phyloP scores from a whole-genome alignment of 2,797 vertebrate species.

The Podargus strigoides region DNA sequence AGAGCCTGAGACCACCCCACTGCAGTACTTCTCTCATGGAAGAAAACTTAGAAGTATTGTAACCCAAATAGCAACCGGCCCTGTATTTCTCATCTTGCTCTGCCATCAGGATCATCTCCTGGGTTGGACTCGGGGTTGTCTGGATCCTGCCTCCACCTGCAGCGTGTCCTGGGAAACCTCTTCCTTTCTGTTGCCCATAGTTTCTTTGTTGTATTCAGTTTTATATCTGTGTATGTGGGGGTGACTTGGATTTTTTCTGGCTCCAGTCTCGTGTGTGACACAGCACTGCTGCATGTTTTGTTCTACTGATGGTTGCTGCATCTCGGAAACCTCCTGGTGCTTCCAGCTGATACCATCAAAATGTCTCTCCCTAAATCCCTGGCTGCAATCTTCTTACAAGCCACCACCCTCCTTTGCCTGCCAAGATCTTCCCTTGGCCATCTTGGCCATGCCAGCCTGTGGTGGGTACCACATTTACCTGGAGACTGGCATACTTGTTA shows the following conservation, averaged over 20 bases:
- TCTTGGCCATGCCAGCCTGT: background rate
- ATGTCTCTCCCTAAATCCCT: background rate
- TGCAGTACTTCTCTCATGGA: background rate
- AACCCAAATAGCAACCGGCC: background rate
- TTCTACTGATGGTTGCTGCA: background rate
- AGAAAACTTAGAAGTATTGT: background rate
- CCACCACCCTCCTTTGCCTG: background rate
- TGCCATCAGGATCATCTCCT: background rate
- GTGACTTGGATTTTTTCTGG: background rate
- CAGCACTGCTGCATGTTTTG: background rate
- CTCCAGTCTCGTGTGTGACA: background rate
- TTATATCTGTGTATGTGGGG: background rate
- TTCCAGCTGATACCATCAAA: background rate
- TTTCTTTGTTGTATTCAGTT: background rate
- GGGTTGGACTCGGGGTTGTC: background rate
- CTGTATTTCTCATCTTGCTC: background rate
- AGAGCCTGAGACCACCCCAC: background rate
- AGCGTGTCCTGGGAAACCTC: background rate
- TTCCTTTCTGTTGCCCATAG: background rate
- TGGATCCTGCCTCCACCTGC: background rate
- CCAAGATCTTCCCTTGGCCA: background rate
- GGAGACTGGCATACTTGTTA: background rate
- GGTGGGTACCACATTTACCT: background rate
- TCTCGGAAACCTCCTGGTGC: background rate
- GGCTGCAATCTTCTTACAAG: background rate